phyloP scores from a whole-genome alignment of 2,888 invertebrate genomes.

The Aporophyla nigra region DNA sequence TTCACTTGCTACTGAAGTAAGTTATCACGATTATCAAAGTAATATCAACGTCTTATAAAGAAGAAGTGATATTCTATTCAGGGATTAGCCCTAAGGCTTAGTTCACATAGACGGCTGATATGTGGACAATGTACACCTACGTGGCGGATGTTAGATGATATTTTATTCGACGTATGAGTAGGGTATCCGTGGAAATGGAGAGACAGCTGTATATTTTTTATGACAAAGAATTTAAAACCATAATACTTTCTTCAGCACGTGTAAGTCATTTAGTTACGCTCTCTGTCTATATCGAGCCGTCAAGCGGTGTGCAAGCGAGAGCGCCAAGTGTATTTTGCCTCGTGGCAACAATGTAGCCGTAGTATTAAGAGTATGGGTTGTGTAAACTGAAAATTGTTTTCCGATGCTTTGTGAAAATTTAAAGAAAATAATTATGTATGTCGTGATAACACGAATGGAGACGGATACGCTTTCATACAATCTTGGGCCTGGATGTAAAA shows the following conservation, averaged over 20 bases:
- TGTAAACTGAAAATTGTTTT: too few species aligned
- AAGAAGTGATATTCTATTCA: conserved; percentile 30
- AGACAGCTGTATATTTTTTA: not conserved
- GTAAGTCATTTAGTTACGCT: not conserved
- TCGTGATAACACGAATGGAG: too few species aligned
- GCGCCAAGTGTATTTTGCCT: too few species aligned
- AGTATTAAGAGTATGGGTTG: too few species aligned
- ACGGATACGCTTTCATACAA: too few species aligned
- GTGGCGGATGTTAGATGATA: not conserved
- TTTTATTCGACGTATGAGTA: not conserved
- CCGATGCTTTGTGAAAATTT: too few species aligned
- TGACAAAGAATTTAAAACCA: not conserved
- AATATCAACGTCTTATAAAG: conserved; percentile 33
- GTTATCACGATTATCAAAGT: conserved; percentile 36
- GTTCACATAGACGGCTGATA: conserved; percentile 2
- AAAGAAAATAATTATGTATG: too few species aligned
- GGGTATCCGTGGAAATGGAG: not conserved
- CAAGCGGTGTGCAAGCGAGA: too few species aligned
- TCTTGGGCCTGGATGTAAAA: too few species aligned
- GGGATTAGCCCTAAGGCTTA: conserved; percentile 44
- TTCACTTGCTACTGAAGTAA: conserved; percentile 36
- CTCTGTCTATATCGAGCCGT: too few species aligned
- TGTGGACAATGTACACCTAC: conserved; percentile 20
- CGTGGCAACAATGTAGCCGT: too few species aligned
- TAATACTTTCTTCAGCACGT: not conserved